Evolutionary conservation across 1,140 invertebrate species (phyloP).

Genomic region (Sinella curviseta): DNA sequence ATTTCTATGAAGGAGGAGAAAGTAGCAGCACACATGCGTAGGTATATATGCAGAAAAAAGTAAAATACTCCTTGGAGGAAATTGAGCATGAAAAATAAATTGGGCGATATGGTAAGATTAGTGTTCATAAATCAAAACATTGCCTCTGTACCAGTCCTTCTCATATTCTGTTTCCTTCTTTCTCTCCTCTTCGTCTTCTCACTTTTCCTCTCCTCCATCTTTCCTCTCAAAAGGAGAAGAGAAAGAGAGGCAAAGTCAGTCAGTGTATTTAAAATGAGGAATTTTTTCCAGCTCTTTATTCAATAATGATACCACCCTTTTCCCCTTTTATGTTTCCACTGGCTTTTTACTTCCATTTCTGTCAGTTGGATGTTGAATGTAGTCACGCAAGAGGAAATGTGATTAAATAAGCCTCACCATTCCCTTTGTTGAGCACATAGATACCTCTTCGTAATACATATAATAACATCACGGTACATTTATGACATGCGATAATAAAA

Average conservation of each 20-base stretch:
- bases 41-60: slow-evolving; percentile 25
- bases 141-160: neutral
- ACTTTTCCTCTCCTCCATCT: neutral
- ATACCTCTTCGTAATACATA: too few species aligned
- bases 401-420: slow-evolving; percentile 3
- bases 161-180: neutral
- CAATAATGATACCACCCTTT: neutral
- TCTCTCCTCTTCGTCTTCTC: neutral
- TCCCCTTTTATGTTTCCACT: neutral
- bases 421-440: too few species aligned
- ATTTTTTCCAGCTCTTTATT: neutral
- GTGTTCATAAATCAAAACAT: slow-evolving; percentile 38
- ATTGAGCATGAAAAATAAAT: slow-evolving; percentile 43
- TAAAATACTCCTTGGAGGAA: slow-evolving; percentile 32
- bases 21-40: too few species aligned
- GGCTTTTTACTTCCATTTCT: neutral
- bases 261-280: neutral
- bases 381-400: slow-evolving; percentile 6
- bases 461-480: too few species aligned
- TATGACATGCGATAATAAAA: too few species aligned
- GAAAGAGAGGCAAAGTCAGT: neutral
- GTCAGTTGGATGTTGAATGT: slow-evolving; percentile 4
- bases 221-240: neutral
- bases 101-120: slow-evolving; percentile 40
- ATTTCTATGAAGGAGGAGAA: too few species aligned